Percentiles rank a stretch among this genome's conserved stretches.
phyloP scores from a whole-genome alignment of 2,888 invertebrate species.

The Aphidius colemani region DNA sequence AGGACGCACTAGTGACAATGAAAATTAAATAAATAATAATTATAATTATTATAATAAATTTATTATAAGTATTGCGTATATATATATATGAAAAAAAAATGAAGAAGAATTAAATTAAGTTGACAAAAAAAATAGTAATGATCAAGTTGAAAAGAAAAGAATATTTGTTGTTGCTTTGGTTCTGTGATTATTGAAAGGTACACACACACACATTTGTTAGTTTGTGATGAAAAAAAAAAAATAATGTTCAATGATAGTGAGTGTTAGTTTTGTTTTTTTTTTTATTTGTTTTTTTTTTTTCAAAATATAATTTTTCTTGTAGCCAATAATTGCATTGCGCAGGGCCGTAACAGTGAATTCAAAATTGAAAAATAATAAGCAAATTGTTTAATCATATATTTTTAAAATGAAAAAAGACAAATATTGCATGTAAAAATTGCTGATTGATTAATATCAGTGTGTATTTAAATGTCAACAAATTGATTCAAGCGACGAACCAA shows the following conservation, averaged over 20 bases:
- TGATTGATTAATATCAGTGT: too few relatives aligned
- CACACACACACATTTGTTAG: conserved; percentile 55
- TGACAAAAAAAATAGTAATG: conserved; percentile 36
- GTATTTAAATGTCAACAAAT: too few relatives aligned
- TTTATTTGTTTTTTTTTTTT: too few relatives aligned
- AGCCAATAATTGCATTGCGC: conserved; percentile 44
- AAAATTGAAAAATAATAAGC: too few relatives aligned
- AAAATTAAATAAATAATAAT: conserved; percentile 14
- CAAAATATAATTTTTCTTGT: not conserved
- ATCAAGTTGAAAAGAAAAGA: conserved; percentile 38
- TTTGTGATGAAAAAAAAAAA: conserved; percentile 49
- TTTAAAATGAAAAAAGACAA: conserved; percentile 4
- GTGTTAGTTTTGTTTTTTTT: conserved; percentile 55
- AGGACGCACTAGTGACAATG: too few relatives aligned
- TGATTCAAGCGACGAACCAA: too few relatives aligned
- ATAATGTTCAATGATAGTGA: conserved; percentile 54
- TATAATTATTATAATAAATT: conserved; percentile 33
- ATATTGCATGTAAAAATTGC: not conserved
- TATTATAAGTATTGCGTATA: conserved; percentile 41
- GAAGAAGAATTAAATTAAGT: not conserved
- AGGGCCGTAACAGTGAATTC: conserved; percentile 50
- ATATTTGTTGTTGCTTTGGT: conserved; percentile 57
- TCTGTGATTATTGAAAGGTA: conserved; percentile 58
- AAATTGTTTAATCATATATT: too few relatives aligned
- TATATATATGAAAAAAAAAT: conserved; percentile 4